Evolutionary conservation across 2,113 vertebrate species (phyloP).

Genomic region (Saimiri boliviensis): DNA sequence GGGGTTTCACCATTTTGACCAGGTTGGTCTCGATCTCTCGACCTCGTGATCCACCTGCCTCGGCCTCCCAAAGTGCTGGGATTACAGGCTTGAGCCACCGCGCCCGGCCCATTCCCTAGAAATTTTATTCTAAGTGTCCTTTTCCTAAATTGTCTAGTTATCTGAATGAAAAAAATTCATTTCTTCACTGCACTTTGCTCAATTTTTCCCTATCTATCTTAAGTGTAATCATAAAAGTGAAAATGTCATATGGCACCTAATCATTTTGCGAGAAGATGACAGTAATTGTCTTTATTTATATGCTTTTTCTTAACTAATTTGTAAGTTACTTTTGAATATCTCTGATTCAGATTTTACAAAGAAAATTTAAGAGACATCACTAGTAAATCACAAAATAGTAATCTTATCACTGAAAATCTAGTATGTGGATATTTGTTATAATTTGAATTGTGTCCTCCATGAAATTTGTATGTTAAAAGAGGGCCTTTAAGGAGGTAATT

Average conservation of each 20-base stretch:
- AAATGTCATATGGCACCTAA: background rate
- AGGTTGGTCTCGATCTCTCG: too few species aligned
- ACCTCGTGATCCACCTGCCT: too few species aligned
- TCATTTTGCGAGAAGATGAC: background rate
- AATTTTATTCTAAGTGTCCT: background rate
- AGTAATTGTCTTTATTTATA: background rate
- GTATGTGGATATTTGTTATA: background rate
- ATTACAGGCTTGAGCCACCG: too few species aligned
- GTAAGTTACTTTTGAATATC: background rate
- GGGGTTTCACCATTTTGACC: too few species aligned
- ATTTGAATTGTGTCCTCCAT: background rate
- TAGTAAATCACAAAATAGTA: constrained; percentile 13
- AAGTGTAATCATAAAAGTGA: background rate
- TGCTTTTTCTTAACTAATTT: constrained; percentile 5
- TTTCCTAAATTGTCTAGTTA: background rate
- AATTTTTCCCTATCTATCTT: background rate
- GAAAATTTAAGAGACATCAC: background rate
- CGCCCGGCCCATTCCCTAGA: background rate
- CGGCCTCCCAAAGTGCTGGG: too few species aligned
- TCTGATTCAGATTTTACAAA: constrained; percentile 13
- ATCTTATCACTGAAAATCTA: background rate
- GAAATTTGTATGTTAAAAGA: background rate
- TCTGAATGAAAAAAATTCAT: background rate
- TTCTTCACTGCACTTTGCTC: background rate
- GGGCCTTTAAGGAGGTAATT: background rate